Conservation (phyloP, 2,113 vertebrate species). For the Gadus chalcogrammus region DNA sequence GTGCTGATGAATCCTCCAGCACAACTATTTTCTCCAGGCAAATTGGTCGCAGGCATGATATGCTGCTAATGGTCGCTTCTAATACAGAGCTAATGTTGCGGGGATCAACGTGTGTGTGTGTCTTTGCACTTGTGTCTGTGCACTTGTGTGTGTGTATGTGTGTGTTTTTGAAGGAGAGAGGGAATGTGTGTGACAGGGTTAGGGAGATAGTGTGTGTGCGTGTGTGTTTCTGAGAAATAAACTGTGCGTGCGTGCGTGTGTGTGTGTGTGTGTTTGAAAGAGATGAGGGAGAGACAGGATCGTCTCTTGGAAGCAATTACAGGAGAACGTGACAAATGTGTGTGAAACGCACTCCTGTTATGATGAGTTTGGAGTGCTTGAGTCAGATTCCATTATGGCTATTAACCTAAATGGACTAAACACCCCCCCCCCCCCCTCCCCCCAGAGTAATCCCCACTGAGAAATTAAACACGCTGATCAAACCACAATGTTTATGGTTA, state of each 20-base stretch:
- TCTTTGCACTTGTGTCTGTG: conserved; percentile 22
- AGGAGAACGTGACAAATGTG: no score
- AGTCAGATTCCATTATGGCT: conserved; percentile 1
- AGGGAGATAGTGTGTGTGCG: not conserved
- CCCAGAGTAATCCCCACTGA: no score
- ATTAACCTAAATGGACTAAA: no score
- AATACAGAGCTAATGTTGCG: conserved; percentile 73
- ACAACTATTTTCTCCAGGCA: conserved; percentile 65
- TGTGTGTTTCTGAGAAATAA: no score
- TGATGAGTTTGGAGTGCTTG: conserved; percentile 7
- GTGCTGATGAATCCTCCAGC: conserved; percentile 49
- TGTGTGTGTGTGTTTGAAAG: no score
- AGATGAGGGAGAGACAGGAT: no score
- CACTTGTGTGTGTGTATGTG: conserved; percentile 17
- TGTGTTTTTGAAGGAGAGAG: not conserved
- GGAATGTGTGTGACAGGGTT: no score
- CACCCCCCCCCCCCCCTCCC: no score
- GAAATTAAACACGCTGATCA: no score
- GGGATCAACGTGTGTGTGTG: conserved; percentile 52
- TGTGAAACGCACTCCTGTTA: not conserved
- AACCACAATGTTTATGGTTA: no score
- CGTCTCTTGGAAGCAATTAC: no score
- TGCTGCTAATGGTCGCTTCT: conserved; percentile 67
- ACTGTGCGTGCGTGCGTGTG: not conserved
- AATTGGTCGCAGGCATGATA: conserved; percentile 68